Base-by-base conservation (phyloP, 1,140 invertebrate species). In the Drosophila littoralis region DNA sequence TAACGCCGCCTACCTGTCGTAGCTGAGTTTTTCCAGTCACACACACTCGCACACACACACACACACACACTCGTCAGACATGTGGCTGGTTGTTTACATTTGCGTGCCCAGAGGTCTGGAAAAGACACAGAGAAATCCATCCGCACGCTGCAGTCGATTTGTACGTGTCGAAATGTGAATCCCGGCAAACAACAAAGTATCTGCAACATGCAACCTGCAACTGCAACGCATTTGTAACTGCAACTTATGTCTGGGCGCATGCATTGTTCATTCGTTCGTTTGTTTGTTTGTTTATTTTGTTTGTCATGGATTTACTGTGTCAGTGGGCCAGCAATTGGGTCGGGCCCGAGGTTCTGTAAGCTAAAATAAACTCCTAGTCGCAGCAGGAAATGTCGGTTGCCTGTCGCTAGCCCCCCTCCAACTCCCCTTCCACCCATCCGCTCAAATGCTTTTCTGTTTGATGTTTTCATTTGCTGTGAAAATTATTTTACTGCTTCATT, bases 361-460 rank as follows among this genome's bases (percentile, higher is more conserved):
- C 60, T 81, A 78, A 82, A 82, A 82, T 82, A 82, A 83, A 82
- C 75, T 78, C 66, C 45, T 22, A 17, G 43, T 7, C 40, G 22
- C 43, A 57, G 74, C 79, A 77, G 77, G 77, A 79, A 79, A 75
- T 75, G 64, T 82, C 65, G 59, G 59, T 58, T 63, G 72, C 43
- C 43, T 69, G 66, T 42, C 57, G 57, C 57, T 15, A 12, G 28
- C 15, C 13, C 17, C 17, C 10, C 9, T n/a, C 13, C 9, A 0
- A 2, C 0, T 6, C 7, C 8, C 9, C 9, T 6, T 8, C 8
- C 1, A 22, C 13, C 52, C 1, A 12, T 13, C 8, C 1, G 48
- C 40, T 38, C 40, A 55, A 67, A 76, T 67, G 48, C 63, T n/a
- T 48, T 57, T 72, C 48, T 67, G 61, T 76, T 81, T 72, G 78